Conservation (phyloP, 2,888 invertebrate species). For the Acleris cristana region DNA sequence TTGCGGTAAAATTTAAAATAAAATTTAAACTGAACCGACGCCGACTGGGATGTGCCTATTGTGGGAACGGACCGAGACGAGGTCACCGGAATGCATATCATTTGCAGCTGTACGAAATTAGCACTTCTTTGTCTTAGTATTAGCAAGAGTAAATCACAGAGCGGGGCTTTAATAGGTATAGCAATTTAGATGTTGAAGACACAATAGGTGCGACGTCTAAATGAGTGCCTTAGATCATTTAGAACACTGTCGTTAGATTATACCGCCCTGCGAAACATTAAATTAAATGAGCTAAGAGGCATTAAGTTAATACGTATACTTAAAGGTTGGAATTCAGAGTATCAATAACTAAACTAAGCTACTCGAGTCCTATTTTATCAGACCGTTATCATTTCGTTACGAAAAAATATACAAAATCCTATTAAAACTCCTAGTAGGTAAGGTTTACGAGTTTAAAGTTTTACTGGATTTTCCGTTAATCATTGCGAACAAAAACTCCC, state of each 20-base stretch:
- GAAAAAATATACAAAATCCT: too few species aligned
- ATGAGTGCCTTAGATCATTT: constrained; percentile 9
- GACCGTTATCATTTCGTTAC: too few species aligned
- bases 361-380: too few species aligned
- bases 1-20: constrained; percentile 61
- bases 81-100: constrained; percentile 53
- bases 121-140: constrained; percentile 53
- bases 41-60: constrained; percentile 43
- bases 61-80: constrained; percentile 46
- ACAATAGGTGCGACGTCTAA: constrained; percentile 22
- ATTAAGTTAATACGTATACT: too few species aligned
- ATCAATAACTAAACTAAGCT: too few species aligned
- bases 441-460: too few species aligned
- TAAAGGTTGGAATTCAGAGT: too few species aligned
- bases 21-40: constrained; percentile 39
- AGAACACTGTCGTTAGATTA: not conserved
- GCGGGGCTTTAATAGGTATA: constrained; percentile 27
- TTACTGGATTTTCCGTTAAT: too few species aligned
- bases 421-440: too few species aligned
- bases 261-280: not conserved
- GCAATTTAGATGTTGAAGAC: constrained; percentile 23
- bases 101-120: constrained; percentile 50
- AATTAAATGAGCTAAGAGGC: not conserved
- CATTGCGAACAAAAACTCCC: not conserved
- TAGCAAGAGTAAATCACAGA: constrained; percentile 43